Evolutionary conservation across 2,797 vertebrate genomes (phyloP).

Genomic region (Myotis pilosus): DNA sequence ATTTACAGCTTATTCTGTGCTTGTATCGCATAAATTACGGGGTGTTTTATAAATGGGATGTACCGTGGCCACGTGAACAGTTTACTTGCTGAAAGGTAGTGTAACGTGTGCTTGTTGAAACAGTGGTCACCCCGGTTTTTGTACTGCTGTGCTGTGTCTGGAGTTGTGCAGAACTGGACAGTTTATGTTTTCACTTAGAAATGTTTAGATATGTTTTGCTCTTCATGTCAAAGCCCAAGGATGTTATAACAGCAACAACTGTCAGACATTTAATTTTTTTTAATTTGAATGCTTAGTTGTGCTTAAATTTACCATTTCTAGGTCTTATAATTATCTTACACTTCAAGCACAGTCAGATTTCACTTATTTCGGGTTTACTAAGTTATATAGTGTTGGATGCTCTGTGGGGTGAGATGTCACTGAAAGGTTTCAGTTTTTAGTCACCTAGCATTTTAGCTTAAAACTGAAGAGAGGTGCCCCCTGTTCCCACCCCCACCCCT

Average conservation of each 20-base stretch:
- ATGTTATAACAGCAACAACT: neutral
- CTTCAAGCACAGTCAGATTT: neutral
- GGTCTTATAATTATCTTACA: neutral
- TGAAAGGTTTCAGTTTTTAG: neutral
- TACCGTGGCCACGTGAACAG: rapidly evolving
- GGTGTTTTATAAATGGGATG: neutral
- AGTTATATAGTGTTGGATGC: rapidly evolving
- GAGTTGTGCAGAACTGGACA: no score
- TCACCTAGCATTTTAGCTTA: neutral
- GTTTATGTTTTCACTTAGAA: neutral
- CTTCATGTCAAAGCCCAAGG: neutral
- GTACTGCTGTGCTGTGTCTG: rapidly evolving
- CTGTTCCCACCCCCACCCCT: rapidly evolving
- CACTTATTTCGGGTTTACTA: neutral
- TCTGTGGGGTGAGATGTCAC: neutral
- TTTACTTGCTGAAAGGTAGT: neutral
- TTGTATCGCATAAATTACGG: rapidly evolving
- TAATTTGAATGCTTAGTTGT: neutral
- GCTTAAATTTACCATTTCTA: neutral
- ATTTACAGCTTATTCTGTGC: neutral
- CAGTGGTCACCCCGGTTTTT: neutral
- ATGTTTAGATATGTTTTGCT: neutral
- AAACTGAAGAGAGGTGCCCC: neutral
- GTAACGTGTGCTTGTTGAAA: neutral
- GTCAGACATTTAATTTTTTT: neutral